Conservation (phyloP, 2,797 vertebrate genomes). For the Lemur catta region DNA sequence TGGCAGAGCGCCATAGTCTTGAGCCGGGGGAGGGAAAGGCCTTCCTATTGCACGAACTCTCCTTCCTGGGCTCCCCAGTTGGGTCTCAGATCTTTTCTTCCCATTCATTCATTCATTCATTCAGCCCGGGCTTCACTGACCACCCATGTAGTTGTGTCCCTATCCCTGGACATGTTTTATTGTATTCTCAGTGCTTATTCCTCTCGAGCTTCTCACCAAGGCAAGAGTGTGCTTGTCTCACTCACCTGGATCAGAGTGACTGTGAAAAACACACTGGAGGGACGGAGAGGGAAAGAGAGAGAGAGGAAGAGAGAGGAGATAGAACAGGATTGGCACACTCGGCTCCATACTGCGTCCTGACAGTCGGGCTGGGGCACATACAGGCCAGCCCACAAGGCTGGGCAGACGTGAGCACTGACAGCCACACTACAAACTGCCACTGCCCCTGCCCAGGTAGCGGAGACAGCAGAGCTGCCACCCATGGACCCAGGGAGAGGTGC, state of each 20-base stretch:
- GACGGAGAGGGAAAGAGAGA: background rate
- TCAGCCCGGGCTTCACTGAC: background rate
- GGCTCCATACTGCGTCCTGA: background rate
- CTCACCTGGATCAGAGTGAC: background rate
- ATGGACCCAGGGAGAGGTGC: fast-evolving
- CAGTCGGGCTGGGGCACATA: too few relatives aligned
- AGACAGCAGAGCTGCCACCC: background rate
- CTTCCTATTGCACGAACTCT: background rate
- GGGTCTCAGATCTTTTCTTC: background rate
- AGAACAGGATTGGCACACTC: background rate
- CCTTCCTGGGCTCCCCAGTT: background rate
- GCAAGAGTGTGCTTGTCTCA: background rate
- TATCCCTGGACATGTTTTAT: too few relatives aligned
- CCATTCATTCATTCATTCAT: background rate
- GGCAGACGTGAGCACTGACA: fast-evolving
- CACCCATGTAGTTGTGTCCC: too few relatives aligned
- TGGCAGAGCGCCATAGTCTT: background rate
- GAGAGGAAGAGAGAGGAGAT: too few relatives aligned
- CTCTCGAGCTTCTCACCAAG: background rate
- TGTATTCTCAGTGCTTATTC: background rate
- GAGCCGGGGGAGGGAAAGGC: background rate
- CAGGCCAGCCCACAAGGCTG: background rate
- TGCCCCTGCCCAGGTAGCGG: background rate
- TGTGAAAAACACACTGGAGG: background rate
- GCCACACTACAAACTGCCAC: too few relatives aligned